These are phyloP conservation scores for Agrotis puta DNA, from an alignment of 2,888 invertebrate genomes.

Conservation along the genomic window DNA sequence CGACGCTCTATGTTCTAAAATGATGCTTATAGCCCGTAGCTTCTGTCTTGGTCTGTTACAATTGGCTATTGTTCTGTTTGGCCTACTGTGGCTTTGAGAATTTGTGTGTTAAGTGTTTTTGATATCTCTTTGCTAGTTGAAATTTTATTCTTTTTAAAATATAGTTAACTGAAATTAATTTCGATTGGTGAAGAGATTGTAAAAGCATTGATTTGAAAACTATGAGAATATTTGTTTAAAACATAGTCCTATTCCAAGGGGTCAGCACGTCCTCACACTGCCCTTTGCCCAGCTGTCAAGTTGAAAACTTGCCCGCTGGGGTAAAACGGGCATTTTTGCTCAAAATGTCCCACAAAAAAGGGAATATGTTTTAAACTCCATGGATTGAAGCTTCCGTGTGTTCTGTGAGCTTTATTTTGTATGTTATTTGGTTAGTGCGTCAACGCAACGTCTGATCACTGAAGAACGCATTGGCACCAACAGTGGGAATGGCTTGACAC, in stretches of 20 bases:
- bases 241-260: constrained; percentile 28
- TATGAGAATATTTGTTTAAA: constrained; percentile 21
- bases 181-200: constrained; percentile 46
- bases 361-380: constrained; percentile 41
- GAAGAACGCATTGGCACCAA: constrained; percentile 82
- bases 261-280: background rate
- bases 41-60: constrained; percentile 62
- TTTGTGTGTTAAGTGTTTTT: constrained; percentile 51
- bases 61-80: constrained; percentile 62
- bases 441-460: constrained; percentile 87
- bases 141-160: background rate
- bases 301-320: background rate
- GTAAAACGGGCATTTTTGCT: background rate
- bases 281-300: constrained; percentile 9
- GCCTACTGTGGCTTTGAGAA: constrained; percentile 66
- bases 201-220: constrained; percentile 14
- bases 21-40: constrained; percentile 72
- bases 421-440: constrained; percentile 81
- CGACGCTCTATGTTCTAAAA: constrained; percentile 85
- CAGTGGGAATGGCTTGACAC: constrained; percentile 83
- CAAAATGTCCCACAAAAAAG: background rate
- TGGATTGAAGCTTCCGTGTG: constrained; percentile 54
- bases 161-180: background rate
- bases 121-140: constrained; percentile 45
- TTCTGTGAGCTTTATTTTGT: constrained; percentile 59